These are phyloP conservation scores for Nerophis ophidion DNA, from an alignment of 2,113 vertebrate species.

Conservation along the genomic window DNA sequence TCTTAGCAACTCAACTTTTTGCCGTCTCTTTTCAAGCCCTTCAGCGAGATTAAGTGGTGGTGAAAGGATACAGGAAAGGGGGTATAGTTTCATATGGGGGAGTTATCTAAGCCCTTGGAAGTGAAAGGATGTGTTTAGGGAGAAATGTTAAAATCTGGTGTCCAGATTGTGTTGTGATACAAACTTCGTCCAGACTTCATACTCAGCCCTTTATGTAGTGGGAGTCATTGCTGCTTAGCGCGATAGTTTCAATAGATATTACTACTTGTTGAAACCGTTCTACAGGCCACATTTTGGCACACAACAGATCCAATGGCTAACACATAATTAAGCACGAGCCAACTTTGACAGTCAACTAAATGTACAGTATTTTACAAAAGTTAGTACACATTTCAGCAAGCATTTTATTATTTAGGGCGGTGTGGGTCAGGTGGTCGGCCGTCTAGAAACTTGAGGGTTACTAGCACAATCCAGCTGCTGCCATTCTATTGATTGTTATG, in stretches of 20 bases:
- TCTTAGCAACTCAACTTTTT: conserved; percentile 12
- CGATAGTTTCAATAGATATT: conserved; percentile 23
- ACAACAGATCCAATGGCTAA: conserved; percentile 11
- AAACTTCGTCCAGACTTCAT: conserved; percentile 16
- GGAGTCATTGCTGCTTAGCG: conserved; percentile 21
- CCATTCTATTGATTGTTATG: too few relatives aligned
- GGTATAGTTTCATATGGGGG: conserved; percentile 40
- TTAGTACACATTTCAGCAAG: too few relatives aligned
- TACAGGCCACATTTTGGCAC: conserved; percentile 5
- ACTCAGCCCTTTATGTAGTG: conserved; percentile 21
- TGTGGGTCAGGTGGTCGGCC: too few relatives aligned
- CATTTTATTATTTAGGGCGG: too few relatives aligned
- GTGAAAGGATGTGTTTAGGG: conserved; percentile 25
- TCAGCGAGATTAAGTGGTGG: conserved; percentile 29
- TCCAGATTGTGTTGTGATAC: conserved; percentile 44
- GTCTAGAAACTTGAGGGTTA: too few relatives aligned
- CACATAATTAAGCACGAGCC: conserved; percentile 8
- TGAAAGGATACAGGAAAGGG: conserved; percentile 37
- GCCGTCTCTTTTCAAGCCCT: conserved; percentile 17
- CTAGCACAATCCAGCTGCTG: too few relatives aligned
- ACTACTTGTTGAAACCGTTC: conserved; percentile 18
- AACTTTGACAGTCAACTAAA: conserved; percentile 6
- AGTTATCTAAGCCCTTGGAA: conserved; percentile 32
- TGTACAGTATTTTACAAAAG: too few relatives aligned
- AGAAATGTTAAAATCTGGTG: conserved; percentile 40